Evolutionary conservation across 2,113 vertebrate genomes (phyloP), one percentile per base, ranked within the genome.

Genomic region (Pheucticus melanocephalus): DNA sequence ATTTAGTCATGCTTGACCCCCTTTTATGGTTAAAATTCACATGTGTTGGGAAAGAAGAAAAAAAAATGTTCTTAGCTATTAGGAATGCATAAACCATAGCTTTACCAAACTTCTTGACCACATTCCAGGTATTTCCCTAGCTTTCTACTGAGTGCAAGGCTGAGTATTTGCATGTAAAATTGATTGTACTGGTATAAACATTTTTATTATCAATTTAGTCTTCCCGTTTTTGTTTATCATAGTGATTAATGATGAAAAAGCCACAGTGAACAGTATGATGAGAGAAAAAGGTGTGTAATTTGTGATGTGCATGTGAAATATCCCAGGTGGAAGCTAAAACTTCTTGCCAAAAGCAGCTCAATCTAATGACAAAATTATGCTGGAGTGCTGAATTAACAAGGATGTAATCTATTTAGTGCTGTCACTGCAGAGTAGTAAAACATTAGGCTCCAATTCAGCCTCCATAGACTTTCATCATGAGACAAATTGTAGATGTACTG

Each of bases 381-480:
- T 88, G 57, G 59, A 88, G 19, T 83, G 50, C n/a, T 86, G 76
- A 95, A 92, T 88, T 90, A 92, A 88, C 57, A 92, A 68, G 75
- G 82, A 91, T 72, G n/a, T 76, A 82, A 88, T 83, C 25, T 83
- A 72, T 88, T 92, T 90, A 94, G 18, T 80, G 50, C 33, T 95
- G 54, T 57, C 76, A 88, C 68, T 77, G 30, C n/a, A 81, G 31
- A 69, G 31, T 11, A 88, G 40, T 79, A 82, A 68, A 85, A 86
- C 12, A 86, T n/a, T 80, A 80, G 48, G 23, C 25, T 92, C 21
- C 19, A 47, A 42, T 51, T 90, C 48, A 80, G 13, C 17, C 51
- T 79, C 48, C 71, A 71, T 11, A 79, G 35, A 19, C 31, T 76
- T 60, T 60, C 59, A 69, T 69, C 22, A 66, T 47, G 45, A 90